Evolutionary conservation across 2,113 vertebrate genomes (phyloP), one percentile per base, ranked within the genome.

Genomic region (Lophius piscatorius): DNA sequence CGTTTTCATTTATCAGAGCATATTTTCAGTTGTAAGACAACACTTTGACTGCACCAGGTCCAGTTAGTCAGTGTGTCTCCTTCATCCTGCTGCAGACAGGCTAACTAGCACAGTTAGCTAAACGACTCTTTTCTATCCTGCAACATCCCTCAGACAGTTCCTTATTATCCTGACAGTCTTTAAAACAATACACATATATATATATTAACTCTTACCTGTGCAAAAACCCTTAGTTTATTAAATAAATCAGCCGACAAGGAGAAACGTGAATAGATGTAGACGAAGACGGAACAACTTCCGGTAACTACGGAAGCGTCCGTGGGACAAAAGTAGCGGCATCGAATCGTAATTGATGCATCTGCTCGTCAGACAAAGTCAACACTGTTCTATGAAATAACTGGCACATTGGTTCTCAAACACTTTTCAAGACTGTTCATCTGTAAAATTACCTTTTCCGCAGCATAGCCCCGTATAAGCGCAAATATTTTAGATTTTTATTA

Each of bases 251-350:
- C 23, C 17, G 18, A 52, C 20, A 24, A 9, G 10, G 10, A 51
- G 17, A 33, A 18, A 0, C 38, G 23, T 33, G 31, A 58, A 20
- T 1, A 8, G 4, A 29, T 16, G 7, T 3, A 2, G 10, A 23
- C 36, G 42, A n/a, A 36, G 4, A 18, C 23, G 12, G 29, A n/a
- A 12, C 9, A 16, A 13, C 70, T 84, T 81, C 84, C 80, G 28
- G 44, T 9, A 35, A 0, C 40, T 87, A 91, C 85, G 81, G 85
- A 72, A 67, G 6, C 78, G 49, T 10, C 9, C 2, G 17, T 13
- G 40, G 80, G 48, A 75, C 24, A 70, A 20, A 60, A 6, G 0
- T 1, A 0, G 26, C 26, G 12, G 16, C 1, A 16, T 23, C 7
- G 9, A 1, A 31, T 11, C 20, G n/a, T n/a, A n/a, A n/a, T n/a